Evolutionary conservation across 2,113 vertebrate species (phyloP).

Genomic region (Siphamia tubifer): DNA sequence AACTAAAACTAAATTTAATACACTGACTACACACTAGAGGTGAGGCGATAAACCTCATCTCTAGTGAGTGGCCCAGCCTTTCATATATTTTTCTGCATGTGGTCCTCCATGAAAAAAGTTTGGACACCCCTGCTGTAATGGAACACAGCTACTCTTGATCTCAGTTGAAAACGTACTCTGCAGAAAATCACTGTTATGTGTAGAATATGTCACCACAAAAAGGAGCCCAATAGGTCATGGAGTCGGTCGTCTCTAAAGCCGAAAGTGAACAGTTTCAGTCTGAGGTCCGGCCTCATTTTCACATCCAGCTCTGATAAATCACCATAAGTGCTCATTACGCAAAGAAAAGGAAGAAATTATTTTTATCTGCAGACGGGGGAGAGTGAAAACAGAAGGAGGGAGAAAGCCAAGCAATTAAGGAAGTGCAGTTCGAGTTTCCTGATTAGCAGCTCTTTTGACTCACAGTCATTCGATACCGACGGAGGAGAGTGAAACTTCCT

Average conservation of each 20-base stretch:
- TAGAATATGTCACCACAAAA: neutral
- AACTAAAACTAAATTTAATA: too few species aligned
- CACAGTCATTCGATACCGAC: conserved; percentile 35
- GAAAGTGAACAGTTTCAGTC: conserved; percentile 22
- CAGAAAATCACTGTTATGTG: conserved; percentile 20
- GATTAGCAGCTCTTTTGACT: conserved; percentile 42
- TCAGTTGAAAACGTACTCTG: too few species aligned
- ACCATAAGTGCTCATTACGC: neutral
- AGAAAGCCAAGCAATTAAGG: conserved; percentile 43
- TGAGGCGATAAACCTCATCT: too few species aligned
- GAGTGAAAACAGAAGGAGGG: conserved; percentile 10
- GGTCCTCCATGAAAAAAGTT: too few species aligned
- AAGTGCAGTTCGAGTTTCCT: conserved; percentile 45
- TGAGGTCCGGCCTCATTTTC: conserved; percentile 17
- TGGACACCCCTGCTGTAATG: too few species aligned
- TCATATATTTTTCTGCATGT: too few species aligned
- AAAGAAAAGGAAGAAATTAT: neutral
- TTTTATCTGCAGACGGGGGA: conserved; percentile 31
- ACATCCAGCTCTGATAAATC: conserved; percentile 22
- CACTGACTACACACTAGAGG: too few species aligned
- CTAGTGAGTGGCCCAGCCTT: too few species aligned
- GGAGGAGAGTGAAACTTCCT: conserved; percentile 51
- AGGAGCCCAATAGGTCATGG: neutral
- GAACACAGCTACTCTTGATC: too few species aligned
- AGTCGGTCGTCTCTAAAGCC: neutral